Base-by-base conservation (phyloP, 30 jellyfish, hydroid and myxozoan genomes). In the Clytia hemisphaerica region DNA sequence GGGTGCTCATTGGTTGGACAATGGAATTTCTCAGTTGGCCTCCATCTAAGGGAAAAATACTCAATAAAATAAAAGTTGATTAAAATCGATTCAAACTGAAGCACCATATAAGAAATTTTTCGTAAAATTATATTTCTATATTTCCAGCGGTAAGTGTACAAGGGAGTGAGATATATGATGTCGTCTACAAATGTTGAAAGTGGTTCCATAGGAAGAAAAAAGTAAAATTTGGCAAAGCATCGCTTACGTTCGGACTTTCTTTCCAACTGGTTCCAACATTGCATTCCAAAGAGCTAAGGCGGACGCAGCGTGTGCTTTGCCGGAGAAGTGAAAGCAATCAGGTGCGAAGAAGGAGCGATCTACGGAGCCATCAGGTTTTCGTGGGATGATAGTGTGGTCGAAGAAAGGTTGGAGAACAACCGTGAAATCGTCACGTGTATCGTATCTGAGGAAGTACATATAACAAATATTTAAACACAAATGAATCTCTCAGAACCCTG, bases 281-380 rank as follows among this genome's bases (percentile, higher is more conserved):
- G 53, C 77, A 79, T 84, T 84, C 95, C 95, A 84, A 67, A 84
- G 84, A 2, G 92, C 93, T 16, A 84, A 75, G 1, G 95, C 95
- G 25, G 95, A 83, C 15, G 84, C 79, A 31, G 74, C 92, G 76
- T 84, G 95, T 5, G 85, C 95, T 31, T 67, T 67, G 12, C 37
- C 82, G 21, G 95, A 84, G 79, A 84, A 84, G 38, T 84, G 95
- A 61, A 84, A 84, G 60, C 95, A 84, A 45, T 84, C 95, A 4
- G 95, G 95, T 1, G 95, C 93, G 28, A 84, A 76, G 75, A 57
- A 84, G 50, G 83, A 67, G 68, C 63, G 83, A 72, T 84, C 95
- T 4, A 69, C 58, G 1, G 83, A 54, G 38, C 80, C 92, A 48
- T 61, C 76, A 27, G 93, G 95, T 46, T 44, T 40, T 27, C 54